These are phyloP conservation scores for Bovichtus variegatus DNA, from an alignment of 2,797 vertebrate genomes.

Conservation along the genomic window DNA sequence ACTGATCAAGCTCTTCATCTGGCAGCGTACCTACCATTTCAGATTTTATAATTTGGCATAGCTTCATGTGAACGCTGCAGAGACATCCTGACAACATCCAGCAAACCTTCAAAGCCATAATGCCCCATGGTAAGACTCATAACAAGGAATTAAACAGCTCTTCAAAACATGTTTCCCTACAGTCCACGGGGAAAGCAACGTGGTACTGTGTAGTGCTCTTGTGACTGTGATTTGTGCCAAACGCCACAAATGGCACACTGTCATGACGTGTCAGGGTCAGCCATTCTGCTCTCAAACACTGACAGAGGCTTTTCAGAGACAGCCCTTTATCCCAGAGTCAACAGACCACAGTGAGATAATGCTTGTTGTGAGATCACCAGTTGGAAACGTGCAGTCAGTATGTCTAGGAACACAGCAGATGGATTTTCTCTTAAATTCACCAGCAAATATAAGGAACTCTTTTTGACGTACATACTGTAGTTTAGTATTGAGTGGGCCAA, in stretches of 20 bases:
- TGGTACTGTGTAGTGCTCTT: slow-evolving; percentile 15
- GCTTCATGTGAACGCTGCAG: slow-evolving; percentile 10
- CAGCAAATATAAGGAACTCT: slow-evolving; percentile 1
- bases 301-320: slow-evolving; percentile 61
- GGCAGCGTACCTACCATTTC: slow-evolving; percentile 15
- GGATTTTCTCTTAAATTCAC: slow-evolving; percentile 32
- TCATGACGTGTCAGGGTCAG: slow-evolving; percentile 66
- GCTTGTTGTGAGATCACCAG: slow-evolving; percentile 61
- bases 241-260: slow-evolving; percentile 60
- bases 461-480: too few relatives aligned
- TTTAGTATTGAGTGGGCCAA: neutral
- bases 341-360: slow-evolving; percentile 67
- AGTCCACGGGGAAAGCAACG: slow-evolving; percentile 17
- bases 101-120: slow-evolving; percentile 8
- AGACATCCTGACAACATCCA: slow-evolving; percentile 15
- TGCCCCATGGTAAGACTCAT: neutral
- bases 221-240: slow-evolving; percentile 58
- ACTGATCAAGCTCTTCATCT: slow-evolving; percentile 14
- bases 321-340: slow-evolving; percentile 70
- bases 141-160: slow-evolving; percentile 10
- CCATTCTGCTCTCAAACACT: slow-evolving; percentile 61
- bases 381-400: slow-evolving; percentile 49
- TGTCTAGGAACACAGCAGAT: slow-evolving; percentile 45
- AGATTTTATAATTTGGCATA: slow-evolving; percentile 38
- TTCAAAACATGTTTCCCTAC: slow-evolving; percentile 39